A percentile compares a stretch with the other conserved stretches of the same genome.
These are phyloP conservation scores for Plutomurus gul DNA, from an alignment of 1,140 invertebrate species.

Conservation along the genomic window DNA sequence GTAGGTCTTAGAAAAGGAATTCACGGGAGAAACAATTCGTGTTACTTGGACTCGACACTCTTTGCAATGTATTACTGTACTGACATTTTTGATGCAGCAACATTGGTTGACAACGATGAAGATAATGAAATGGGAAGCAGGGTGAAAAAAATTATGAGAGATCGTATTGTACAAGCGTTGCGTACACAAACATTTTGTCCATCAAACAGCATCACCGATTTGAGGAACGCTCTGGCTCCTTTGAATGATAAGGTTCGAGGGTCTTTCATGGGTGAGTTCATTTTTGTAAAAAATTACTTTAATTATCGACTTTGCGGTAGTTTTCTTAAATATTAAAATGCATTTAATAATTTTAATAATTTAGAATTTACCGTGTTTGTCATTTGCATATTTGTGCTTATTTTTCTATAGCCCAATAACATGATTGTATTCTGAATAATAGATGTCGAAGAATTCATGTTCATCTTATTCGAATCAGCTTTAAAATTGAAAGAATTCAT, in stretches of 20 bases:
- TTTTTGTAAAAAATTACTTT: too few species aligned
- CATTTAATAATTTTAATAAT: neutral
- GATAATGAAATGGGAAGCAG: neutral
- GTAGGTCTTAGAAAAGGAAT: neutral
- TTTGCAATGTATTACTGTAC: conserved; percentile 23
- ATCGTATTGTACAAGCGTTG: neutral
- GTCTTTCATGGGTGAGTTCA: neutral
- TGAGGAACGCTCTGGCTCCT: neutral
- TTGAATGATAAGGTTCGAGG: neutral
- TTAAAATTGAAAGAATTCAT: conserved; percentile 18
- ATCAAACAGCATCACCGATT: neutral
- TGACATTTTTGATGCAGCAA: neutral
- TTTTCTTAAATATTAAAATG: too few species aligned
- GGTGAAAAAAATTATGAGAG: neutral
- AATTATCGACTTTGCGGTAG: too few species aligned
- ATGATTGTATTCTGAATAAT: neutral
- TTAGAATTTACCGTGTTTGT: neutral
- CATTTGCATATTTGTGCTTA: neutral
- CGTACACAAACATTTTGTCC: neutral
- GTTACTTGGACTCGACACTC: conserved; percentile 8
- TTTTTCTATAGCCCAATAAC: neutral
- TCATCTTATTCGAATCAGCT: neutral
- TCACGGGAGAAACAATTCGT: conserved; percentile 8
- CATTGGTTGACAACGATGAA: neutral
- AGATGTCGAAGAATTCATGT: conserved; percentile 19